Percentiles rank a stretch among this genome's conserved stretches.
Evolutionary conservation across 2,113 vertebrate species (phyloP).

Genomic region (Lophochroa leadbeateri): DNA sequence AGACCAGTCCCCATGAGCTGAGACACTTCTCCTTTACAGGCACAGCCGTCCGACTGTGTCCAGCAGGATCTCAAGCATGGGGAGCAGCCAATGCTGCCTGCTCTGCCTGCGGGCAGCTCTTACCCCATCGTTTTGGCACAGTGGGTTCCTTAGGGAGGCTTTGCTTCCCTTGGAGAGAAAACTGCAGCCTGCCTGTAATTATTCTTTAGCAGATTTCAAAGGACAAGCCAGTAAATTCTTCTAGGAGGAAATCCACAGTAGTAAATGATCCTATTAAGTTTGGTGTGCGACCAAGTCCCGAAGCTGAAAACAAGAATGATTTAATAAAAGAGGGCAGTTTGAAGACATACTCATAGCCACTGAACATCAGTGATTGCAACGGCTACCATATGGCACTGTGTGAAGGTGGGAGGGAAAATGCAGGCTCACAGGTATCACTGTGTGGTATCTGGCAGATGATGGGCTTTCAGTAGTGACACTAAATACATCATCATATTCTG

Average conservation of each 20-base stretch:
- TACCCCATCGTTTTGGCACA: not conserved
- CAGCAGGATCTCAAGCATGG: not conserved
- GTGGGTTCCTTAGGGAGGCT: not conserved
- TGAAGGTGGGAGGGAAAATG: not conserved
- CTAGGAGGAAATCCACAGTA: not conserved
- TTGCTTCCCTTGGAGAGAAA: not conserved
- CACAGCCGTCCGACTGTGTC: accelerated
- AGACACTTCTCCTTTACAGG: accelerated
- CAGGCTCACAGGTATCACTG: not conserved
- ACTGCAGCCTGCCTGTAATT: not conserved
- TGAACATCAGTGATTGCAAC: not conserved
- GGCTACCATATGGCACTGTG: not conserved
- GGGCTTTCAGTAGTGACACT: not conserved
- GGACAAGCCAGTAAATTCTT: not conserved
- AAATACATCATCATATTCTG: not conserved
- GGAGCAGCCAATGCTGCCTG: not conserved
- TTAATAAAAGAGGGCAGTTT: not conserved
- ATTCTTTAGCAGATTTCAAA: not conserved
- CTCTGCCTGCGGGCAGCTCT: not conserved
- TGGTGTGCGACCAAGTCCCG: not conserved
- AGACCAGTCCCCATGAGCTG: accelerated
- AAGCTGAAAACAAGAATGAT: not conserved
- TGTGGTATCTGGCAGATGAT: not conserved
- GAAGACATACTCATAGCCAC: not conserved
- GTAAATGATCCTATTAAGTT: not conserved